Evolutionary conservation across 2,113 vertebrate species (phyloP), one percentile per base, ranked within the genome.

Genomic region (Quiscalus mexicanus): DNA sequence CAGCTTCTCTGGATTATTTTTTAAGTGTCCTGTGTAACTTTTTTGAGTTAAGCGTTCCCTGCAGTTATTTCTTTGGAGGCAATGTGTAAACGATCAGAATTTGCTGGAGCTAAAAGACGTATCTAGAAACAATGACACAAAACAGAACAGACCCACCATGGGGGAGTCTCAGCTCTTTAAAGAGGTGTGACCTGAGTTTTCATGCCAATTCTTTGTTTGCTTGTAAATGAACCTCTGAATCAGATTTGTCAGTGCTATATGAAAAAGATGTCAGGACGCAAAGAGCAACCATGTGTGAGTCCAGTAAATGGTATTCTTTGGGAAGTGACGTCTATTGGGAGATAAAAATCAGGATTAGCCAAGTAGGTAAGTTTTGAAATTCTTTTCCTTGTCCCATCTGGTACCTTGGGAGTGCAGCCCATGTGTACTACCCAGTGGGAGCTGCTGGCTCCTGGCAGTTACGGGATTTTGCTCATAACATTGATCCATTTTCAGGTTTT

Each of bases 361-460:
- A 37, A n/a, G 80, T 9, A 35, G 68, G 3, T n/a, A 35, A 39
- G 12, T 41, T 30, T 18, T 20, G 2, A 64, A 27, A 8, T 79
- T 9, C 2, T 8, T 69, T 28, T 84, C 6, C 44, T 22, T 37
- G 25, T 80, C 53, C 63, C 41, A 37, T 18, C 24, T 31, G 5
- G 0, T 25, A 5, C 13, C n/a, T 35, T n/a, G 59, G 35, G 62
- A 65, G 65, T 1, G 0, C 37, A 28, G 16, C 17, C 8, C 2
- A 1, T 0, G 6, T 31, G 0, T 7, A 41, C 13, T n/a, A 33
- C 20, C 25, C 5, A 1, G 11, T 0, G 0, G 41, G 35, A 42
- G 42, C 12, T 86, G 28, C 58, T 33, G 8, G 42, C 8, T 86
- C 28, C 59, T 33, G 9, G 42, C 9, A 1, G 0, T 15, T 5